Evolutionary conservation across 2,797 vertebrate genomes (phyloP), one percentile per base, ranked within the genome.

Genomic region (Odontamblyopus rebecca): DNA sequence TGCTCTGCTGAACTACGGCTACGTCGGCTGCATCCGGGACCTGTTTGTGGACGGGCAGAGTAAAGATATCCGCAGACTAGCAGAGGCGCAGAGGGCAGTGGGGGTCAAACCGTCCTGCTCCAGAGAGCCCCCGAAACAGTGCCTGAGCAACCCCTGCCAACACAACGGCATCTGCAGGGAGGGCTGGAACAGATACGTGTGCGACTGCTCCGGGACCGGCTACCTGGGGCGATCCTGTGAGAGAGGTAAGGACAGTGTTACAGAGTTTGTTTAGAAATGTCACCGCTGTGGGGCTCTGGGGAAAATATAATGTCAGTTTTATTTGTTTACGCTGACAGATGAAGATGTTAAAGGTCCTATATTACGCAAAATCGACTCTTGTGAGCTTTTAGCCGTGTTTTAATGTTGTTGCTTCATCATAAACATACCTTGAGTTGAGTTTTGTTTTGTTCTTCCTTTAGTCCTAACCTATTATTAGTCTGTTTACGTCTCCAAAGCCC

Each of bases 1-100:
- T 3, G 97, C 97, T 2, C 93, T 98, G 85, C 89, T 99, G 77
- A 99, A 99, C 93, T 99, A 98, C 0, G 98, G 98, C 75, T 99
- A 99, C 0, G 98, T 99, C 29, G 98, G 98, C 90, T 99, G 98
- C 87, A 95, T 99, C 84, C 93, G 98, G 79, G 98, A 99, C 90
- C 91, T 99, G 74, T 99, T 99, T 89, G 96, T 99, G 79, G 98
- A 99, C 9, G 98, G 98, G 56, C 97, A 99, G 87, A 99, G 98
- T 90, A 98, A 98, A 92, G 98, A 99, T 79, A 98, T 99, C 88
- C 95, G 98, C 69, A 94, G 97, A 76, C 94, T 98, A 92, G 98
- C 98, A 2, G 98, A 99, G 90, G 86, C 95, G 73, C 98, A 99
- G 87, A 95, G 95, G 64, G 97, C 97, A 1, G 96, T 97, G 80